These are phyloP conservation scores for Scleropages formosus DNA, from an alignment of 2,797 vertebrate genomes.

Conservation along the genomic window DNA sequence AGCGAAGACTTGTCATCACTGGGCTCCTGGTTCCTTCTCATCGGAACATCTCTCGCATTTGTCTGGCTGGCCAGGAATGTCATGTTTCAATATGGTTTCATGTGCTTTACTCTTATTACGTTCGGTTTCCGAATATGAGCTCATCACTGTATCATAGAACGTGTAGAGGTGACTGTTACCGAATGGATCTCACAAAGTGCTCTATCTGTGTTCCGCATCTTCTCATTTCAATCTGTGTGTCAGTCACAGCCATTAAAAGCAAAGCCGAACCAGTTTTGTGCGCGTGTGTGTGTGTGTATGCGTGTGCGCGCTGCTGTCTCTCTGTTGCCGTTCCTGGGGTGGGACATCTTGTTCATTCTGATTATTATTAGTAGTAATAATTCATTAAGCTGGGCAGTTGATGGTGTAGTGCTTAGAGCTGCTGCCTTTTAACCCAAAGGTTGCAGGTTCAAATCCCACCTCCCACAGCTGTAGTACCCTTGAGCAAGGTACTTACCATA, in stretches of 20 bases:
- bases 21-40: background rate
- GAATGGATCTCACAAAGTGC: constrained; percentile 34
- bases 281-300: background rate
- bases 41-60: constrained; percentile 33
- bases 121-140: constrained; percentile 3
- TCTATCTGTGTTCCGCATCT: constrained; percentile 29
- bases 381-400: too few relatives aligned
- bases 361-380: too few relatives aligned
- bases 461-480: too few relatives aligned
- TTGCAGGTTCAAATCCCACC: too few relatives aligned
- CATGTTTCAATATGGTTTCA: constrained; percentile 3
- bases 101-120: too few relatives aligned
- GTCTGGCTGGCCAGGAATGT: constrained; percentile 60
- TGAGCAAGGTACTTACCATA: too few relatives aligned
- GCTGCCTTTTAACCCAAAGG: too few relatives aligned
- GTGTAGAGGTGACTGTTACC: constrained; percentile 20
- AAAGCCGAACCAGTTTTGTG: constrained; percentile 6
- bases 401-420: too few relatives aligned
- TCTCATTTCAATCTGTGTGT: constrained; percentile 26
- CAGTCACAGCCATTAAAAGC: constrained; percentile 32
- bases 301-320: background rate
- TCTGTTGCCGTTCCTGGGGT: too few relatives aligned
- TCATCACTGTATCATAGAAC: constrained; percentile 24
- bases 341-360: too few relatives aligned
- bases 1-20: constrained; percentile 16